Evolutionary conservation across 2,113 vertebrate genomes (phyloP).

Genomic region (Numenius arquata): DNA sequence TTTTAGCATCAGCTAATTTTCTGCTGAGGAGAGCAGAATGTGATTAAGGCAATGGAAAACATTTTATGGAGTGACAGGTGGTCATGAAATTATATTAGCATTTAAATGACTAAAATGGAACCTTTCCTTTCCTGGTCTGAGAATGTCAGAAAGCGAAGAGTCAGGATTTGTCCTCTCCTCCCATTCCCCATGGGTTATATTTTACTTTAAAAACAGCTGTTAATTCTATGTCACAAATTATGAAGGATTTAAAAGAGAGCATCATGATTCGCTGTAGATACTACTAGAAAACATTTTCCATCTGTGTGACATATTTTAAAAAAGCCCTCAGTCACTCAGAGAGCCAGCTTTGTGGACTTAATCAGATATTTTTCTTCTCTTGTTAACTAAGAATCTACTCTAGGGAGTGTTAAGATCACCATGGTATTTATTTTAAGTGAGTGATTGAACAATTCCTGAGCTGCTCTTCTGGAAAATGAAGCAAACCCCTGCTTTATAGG

Average conservation of each 20-base stretch:
- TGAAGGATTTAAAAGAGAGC: slow-evolving; percentile 36
- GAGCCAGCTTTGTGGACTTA: slow-evolving; percentile 17
- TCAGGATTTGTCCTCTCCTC: slow-evolving; percentile 37
- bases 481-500: slow-evolving; percentile 25
- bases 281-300: slow-evolving; percentile 68
- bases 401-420: not conserved
- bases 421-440: slow-evolving; percentile 40
- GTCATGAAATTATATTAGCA: slow-evolving; percentile 74
- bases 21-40: slow-evolving; percentile 70
- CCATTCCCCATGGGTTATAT: slow-evolving; percentile 47
- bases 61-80: slow-evolving; percentile 73
- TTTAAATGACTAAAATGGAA: slow-evolving; percentile 71
- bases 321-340: slow-evolving; percentile 37
- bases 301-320: slow-evolving; percentile 56
- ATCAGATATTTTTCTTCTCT: slow-evolving; percentile 3
- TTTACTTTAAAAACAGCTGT: slow-evolving; percentile 68
- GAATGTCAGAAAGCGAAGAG: slow-evolving; percentile 60
- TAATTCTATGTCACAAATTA: slow-evolving; percentile 59
- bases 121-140: slow-evolving; percentile 51
- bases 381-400: slow-evolving; percentile 23
- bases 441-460: slow-evolving; percentile 29
- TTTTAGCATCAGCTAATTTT: slow-evolving; percentile 70
- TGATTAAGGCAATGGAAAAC: slow-evolving; percentile 69
- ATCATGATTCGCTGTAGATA: slow-evolving; percentile 36
- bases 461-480: slow-evolving; percentile 39